Base-by-base conservation (phyloP, 2,888 invertebrate species). In the Platerodrilus igneus region DNA sequence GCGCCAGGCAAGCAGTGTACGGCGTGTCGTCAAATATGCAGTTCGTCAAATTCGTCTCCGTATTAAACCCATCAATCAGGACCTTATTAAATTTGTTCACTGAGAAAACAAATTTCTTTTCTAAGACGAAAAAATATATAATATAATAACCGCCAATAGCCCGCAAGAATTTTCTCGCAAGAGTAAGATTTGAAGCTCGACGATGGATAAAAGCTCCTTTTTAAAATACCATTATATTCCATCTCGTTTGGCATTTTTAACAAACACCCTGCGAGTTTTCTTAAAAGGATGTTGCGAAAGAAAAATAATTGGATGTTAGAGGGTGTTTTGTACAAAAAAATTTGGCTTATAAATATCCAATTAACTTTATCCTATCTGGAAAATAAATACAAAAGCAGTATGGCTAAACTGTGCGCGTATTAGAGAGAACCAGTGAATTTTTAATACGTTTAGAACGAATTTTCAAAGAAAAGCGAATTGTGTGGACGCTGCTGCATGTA, bases 201-300 rank as follows among this genome's bases (percentile, higher is more conserved):
- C 32, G 33, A 35, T 17, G 30, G 25, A 41, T 41, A 45, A 45
- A 41, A 32, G 29, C 40, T 34, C 34, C 40, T 45, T 45, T 45
- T 41, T 41, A 41, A 38, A 41, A 41, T 41, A 43, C 49, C 50
- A 47, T 50, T 52, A 50, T 48, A 48, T 52, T 52, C 52, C 52
- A 47, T 50, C 46, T 50, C 50, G 52, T 48, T 52, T 50, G 50
- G 47, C 47, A 48, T 50, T 52, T 52, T 52, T 52, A 52, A 52
- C 52, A 50, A 52, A 50, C 50, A 44, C n/a, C n/a, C 32, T 32
- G 32, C 23, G 40, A 44, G 17, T 37, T 19, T 44, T 40, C 39
- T 40, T 28, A 26, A 32, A 39, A 31, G 31, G 40, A 40, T 36
- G n/a, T n/a, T 39, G 39, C 36, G 14, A 39, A 38, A 45, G 45